Evolutionary conservation across 2,888 invertebrate genomes (phyloP), one percentile per base, ranked within the genome.

Genomic region (Sphaerophoria rueppellii): DNA sequence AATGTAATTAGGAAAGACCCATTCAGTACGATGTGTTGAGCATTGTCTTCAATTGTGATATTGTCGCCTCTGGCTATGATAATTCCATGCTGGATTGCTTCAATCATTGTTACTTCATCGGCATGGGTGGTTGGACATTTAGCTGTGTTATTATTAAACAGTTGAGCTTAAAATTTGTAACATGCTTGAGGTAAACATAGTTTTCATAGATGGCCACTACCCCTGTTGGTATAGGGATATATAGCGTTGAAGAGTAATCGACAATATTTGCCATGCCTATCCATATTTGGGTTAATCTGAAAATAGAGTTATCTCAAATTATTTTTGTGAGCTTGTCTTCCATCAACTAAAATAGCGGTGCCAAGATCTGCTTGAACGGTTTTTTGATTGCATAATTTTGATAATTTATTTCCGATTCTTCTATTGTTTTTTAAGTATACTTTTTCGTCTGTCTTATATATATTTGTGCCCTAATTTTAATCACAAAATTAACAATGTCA

Each of bases 321-420:
- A n/a, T n/a, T n/a, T n/a, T n/a, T n/a, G n/a, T n/a, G n/a, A n/a
- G n/a, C n/a, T n/a, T n/a, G n/a, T n/a, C n/a, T n/a, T n/a, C n/a
- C n/a, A n/a, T n/a, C n/a, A n/a, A n/a, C n/a, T n/a, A n/a, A n/a
- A n/a, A n/a, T 14, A 11, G 54, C 54, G 24, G 54, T 54, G 54
- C 54, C 54, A 48, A 43, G 48, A n/a, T 70, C 52, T 35, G 46
- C 57, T 35, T 57, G 74, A 48, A 65, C 50, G n/a, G 54, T 63
- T 73, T 63, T 73, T 57, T 46, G 52, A n/a, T 63, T 73, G 32
- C 34, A 55, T n/a, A 69, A 32, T 37, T 71, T 71, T 12, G 71
- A 50, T 12, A 71, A 50, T 57, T 37, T 71, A 37, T 71, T 71
- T 52, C 58, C 71, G 3, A 71, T 60, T 58, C 58, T 71, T 32